These are phyloP conservation scores for Synergus itoensis DNA, from an alignment of 2,888 invertebrate genomes.

Conservation along the genomic window DNA sequence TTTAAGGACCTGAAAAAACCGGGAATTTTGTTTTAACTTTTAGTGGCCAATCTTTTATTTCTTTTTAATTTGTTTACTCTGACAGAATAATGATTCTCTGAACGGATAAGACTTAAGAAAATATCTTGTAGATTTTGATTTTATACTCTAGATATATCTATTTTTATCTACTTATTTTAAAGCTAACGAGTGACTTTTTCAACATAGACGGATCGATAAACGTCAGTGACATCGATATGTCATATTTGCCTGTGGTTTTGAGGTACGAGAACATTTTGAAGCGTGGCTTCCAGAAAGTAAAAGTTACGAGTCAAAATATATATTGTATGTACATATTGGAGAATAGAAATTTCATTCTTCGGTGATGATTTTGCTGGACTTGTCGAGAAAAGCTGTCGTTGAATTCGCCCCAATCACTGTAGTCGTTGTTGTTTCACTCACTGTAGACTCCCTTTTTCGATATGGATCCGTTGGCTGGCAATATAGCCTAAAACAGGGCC, in stretches of 20 bases:
- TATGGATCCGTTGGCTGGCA: conserved; percentile 83
- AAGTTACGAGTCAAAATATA: not conserved
- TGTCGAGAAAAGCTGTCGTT: conserved; percentile 70
- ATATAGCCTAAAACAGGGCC: conserved; percentile 82
- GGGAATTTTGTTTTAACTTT: too few species aligned
- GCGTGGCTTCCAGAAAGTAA: not conserved
- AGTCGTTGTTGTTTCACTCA: conserved; percentile 89
- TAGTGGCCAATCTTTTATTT: not conserved
- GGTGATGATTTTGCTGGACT: conserved; percentile 68
- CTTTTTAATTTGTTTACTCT: not conserved
- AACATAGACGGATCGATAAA: conserved; percentile 1
- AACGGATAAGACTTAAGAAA: conserved; percentile 24
- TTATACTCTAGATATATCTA: not conserved
- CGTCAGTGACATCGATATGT: conserved; percentile 18
- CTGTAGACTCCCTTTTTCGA: conserved; percentile 88
- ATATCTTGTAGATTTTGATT: conserved; percentile 27
- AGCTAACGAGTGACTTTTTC: not conserved
- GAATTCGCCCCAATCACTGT: conserved; percentile 79
- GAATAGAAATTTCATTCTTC: conserved; percentile 60
- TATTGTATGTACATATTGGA: not conserved
- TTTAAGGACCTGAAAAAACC: too few species aligned
- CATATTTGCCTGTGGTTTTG: not conserved
- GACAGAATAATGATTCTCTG: conserved; percentile 9
- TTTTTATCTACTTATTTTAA: not conserved
- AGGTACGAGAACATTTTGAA: conserved; percentile 1